Conservation (phyloP, 2,888 invertebrate species). For the Parnassius apollo region DNA sequence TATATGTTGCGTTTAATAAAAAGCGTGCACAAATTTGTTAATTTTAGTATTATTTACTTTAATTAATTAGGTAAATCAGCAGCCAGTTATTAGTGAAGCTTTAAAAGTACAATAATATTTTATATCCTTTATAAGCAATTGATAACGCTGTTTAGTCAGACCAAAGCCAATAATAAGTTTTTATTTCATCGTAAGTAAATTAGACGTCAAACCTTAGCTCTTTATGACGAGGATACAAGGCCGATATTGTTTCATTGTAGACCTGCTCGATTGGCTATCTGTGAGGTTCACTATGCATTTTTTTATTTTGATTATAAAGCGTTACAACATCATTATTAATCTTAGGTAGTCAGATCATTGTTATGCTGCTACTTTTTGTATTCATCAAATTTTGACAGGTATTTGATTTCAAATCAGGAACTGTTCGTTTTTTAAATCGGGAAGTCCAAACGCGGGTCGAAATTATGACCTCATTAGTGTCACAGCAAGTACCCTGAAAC, state of each 20-base stretch:
- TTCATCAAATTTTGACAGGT: background rate
- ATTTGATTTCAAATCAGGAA: background rate
- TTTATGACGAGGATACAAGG: background rate
- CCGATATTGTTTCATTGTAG: background rate
- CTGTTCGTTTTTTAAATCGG: background rate
- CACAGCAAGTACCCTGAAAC: too few relatives aligned
- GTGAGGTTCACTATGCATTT: constrained; percentile 1
- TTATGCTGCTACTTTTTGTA: constrained; percentile 1
- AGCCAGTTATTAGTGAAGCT: too few relatives aligned
- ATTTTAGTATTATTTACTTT: too few relatives aligned
- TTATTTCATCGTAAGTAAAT: background rate
- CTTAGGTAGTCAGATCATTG: constrained; percentile 3
- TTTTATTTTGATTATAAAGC: background rate
- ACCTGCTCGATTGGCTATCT: background rate
- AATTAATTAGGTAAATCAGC: too few relatives aligned
- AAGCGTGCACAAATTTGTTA: too few relatives aligned
- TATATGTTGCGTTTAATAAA: too few relatives aligned
- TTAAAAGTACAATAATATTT: too few relatives aligned
- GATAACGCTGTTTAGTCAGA: background rate
- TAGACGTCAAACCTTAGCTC: background rate
- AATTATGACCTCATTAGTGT: too few relatives aligned
- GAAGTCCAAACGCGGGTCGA: background rate
- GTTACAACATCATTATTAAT: constrained; percentile 2
- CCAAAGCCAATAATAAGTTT: background rate
- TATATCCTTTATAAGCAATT: background rate